A percentile compares a stretch with the other conserved stretches of the same genome.
Conservation (phyloP, 2,888 invertebrate genomes). For the Zhuqinia jingwanae region DNA sequence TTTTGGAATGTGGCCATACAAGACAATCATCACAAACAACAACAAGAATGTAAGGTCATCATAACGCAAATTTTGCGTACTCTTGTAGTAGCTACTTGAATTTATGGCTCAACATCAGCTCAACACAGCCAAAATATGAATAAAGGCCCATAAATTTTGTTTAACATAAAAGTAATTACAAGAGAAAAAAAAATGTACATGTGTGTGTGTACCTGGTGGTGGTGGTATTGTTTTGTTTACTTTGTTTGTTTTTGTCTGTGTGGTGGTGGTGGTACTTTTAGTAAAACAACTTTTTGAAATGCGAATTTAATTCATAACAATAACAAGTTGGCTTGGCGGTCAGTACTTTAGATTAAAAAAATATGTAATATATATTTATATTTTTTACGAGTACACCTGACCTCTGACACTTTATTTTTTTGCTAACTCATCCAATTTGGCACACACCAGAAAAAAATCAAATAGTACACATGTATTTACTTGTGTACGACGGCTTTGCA, state of each 20-base stretch:
- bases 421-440: slow-evolving; percentile 18
- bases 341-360: background rate
- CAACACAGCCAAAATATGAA: background rate
- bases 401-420: slow-evolving; percentile 18
- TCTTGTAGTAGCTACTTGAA: background rate
- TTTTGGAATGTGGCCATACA: slow-evolving; percentile 31
- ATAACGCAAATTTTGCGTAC: background rate
- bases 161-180: slow-evolving; percentile 37
- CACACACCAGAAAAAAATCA: background rate
- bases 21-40: slow-evolving; percentile 2
- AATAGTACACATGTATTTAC: background rate
- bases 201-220: background rate
- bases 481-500: background rate
- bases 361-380: too few relatives aligned
- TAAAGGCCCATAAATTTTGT: slow-evolving; percentile 17
- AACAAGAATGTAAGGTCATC: background rate
- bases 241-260: too few relatives aligned
- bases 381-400: background rate
- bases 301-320: background rate
- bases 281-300: slow-evolving; percentile 32
- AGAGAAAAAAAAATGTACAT: background rate
- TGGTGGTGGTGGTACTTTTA: background rate
- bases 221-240: slow-evolving; percentile 20
- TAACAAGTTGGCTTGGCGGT: background rate
- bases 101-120: background rate